Evolutionary conservation across 2,113 vertebrate genomes (phyloP), one percentile per base, ranked within the genome.

Genomic region (Leuciscus idus): DNA sequence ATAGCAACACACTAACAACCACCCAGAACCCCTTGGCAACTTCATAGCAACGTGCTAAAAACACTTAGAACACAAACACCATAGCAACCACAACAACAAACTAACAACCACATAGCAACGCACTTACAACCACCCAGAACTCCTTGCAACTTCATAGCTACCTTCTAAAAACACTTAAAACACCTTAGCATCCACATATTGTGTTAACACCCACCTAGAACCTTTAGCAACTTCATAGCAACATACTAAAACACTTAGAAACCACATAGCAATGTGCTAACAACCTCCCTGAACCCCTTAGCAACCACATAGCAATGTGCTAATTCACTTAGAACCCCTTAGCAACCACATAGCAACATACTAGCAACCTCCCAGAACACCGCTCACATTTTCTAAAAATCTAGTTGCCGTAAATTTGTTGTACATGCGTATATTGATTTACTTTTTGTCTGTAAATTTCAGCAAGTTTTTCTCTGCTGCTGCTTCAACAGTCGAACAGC

Each of bases 391-490:
- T 19, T 33, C 64, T 0, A 68, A 68, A 33, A 33, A 30, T 66
- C 4, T 30, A 13, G 12, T 30, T 15, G 2, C 30, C 2, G 2
- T 28, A 13, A 8, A 0, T 28, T 62, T 33, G 55, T 23, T 39
- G 43, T 30, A 57, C 13, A 5, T 10, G 8, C 43, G 43, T 23
- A 0, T 39, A 19, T 30, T 17, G 46, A 19, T 62, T 50, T 28
- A 61, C 64, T 12, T 87, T 23, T 13, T 64, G 33, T 59, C 64
- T 79, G n/a, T 83, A 68, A 48, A 39, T 26, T 50, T 55, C 95
- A 99, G 98, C 96, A 91, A 94, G 96, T 78, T 97, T 99, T 92
- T 94, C 96, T 83, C 95, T 96, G 92, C 93, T 97, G 89, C 91
- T 99, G 50, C 95, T 97, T 88, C 95, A 96, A 76, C 92, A 94